Percentiles rank a stretch among this genome's conserved stretches.
These are phyloP conservation scores for Melanocharis versteri DNA, from an alignment of 2,113 vertebrate species.

Conservation along the genomic window DNA sequence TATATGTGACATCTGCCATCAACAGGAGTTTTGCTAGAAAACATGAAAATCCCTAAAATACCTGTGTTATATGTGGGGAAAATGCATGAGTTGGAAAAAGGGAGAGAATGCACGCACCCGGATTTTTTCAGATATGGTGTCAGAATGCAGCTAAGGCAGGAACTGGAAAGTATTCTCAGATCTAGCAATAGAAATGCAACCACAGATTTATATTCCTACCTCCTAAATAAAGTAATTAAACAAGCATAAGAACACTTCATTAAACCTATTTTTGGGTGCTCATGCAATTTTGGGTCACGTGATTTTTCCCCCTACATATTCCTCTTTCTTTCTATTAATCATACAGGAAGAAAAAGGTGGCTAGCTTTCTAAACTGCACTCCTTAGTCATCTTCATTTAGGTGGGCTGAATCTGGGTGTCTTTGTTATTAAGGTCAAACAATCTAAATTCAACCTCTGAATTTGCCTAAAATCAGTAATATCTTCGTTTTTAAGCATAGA, in stretches of 20 bases:
- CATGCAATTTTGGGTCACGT: not conserved
- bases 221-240: not conserved
- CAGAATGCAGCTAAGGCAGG: not conserved
- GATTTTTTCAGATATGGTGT: not conserved
- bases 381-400: not conserved
- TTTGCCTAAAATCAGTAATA: not conserved
- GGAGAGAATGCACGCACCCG: not conserved
- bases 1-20: not conserved
- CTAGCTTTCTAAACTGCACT: not conserved
- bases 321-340: not conserved
- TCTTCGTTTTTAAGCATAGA: not conserved
- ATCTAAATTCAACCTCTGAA: not conserved
- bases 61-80: not conserved
- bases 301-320: not conserved
- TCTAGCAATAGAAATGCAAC: not conserved
- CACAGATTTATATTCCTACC: not conserved
- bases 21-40: not conserved
- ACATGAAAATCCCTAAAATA: not conserved
- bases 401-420: not conserved
- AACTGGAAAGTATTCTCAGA: not conserved
- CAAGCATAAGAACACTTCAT: not conserved
- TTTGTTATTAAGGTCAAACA: not conserved
- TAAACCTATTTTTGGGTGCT: not conserved
- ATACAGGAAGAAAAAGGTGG: not conserved
- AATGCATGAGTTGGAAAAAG: not conserved